phyloP scores from a whole-genome alignment of 2,888 invertebrate genomes.

The Netelia fuscicornis region DNA sequence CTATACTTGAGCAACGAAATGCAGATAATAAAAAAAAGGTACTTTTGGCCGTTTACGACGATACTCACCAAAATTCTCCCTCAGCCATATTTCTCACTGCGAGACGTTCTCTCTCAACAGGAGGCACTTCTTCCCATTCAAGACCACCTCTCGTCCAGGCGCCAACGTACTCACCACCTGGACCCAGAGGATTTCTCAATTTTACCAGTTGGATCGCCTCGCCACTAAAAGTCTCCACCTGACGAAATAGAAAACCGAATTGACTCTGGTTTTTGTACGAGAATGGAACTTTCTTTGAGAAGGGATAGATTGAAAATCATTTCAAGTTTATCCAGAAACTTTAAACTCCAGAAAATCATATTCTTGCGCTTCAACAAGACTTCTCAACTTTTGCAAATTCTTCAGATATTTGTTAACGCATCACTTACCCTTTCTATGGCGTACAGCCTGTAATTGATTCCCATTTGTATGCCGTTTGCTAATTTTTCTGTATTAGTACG shows the following conservation, averaged over 20 bases:
- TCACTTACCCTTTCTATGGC: constrained; percentile 89
- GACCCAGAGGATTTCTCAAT: constrained; percentile 89
- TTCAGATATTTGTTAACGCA: neutral
- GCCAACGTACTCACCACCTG: constrained; percentile 89
- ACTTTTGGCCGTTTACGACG: neutral
- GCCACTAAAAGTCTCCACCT: constrained; percentile 90
- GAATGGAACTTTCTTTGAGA: neutral
- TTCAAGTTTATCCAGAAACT: too few species aligned
- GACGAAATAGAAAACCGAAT: constrained; percentile 54
- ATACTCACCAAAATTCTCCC: constrained; percentile 90
- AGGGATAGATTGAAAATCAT: too few species aligned
- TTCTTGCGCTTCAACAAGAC: neutral
- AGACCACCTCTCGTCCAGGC: constrained; percentile 89
- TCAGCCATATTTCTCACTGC: constrained; percentile 88
- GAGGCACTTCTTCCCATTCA: constrained; percentile 92
- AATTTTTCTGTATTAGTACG: constrained; percentile 88
- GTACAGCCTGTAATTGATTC: constrained; percentile 92
- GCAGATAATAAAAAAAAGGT: neutral
- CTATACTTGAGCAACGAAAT: neutral
- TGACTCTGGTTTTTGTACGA: neutral
- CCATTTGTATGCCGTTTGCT: constrained; percentile 90
- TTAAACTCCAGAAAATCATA: too few species aligned
- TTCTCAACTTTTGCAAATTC: neutral
- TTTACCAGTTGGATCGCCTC: constrained; percentile 90
- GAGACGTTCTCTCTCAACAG: constrained; percentile 90